Conservation (phyloP, 2,113 vertebrate species). For the Ellobius talpinus region DNA sequence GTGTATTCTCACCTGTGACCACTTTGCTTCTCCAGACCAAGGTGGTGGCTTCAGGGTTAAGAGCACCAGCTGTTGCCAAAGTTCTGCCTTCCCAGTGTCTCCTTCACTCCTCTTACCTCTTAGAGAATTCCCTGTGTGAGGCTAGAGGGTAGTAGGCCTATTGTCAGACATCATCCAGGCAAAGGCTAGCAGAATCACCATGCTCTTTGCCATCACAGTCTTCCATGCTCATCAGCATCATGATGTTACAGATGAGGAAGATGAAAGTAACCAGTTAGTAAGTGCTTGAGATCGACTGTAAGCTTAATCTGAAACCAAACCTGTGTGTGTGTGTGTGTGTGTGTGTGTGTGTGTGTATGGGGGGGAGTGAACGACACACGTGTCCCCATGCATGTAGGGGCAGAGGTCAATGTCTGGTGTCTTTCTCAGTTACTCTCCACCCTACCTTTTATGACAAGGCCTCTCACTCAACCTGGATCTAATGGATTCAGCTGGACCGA, state of each 20-base stretch:
- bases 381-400: neutral
- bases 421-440: neutral
- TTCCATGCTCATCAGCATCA: neutral
- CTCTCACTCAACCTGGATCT: neutral
- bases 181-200: neutral
- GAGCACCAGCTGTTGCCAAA: rapidly evolving
- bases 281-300: neutral
- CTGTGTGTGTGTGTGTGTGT: too few relatives aligned
- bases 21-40: neutral
- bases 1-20: neutral
- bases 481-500: neutral
- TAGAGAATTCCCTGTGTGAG: neutral
- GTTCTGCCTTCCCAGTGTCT: neutral
- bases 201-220: too few relatives aligned
- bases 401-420: neutral
- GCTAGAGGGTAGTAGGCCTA: neutral
- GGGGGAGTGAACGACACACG: neutral
- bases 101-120: neutral
- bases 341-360: too few relatives aligned
- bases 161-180: neutral
- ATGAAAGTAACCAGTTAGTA: neutral
- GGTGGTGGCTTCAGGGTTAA: neutral
- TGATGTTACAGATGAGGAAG: neutral
- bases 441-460: neutral
- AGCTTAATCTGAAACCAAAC: neutral